These are phyloP conservation scores for Urosaurus nigricauda DNA, from an alignment of 2,797 vertebrate species.

Conservation along the genomic window DNA sequence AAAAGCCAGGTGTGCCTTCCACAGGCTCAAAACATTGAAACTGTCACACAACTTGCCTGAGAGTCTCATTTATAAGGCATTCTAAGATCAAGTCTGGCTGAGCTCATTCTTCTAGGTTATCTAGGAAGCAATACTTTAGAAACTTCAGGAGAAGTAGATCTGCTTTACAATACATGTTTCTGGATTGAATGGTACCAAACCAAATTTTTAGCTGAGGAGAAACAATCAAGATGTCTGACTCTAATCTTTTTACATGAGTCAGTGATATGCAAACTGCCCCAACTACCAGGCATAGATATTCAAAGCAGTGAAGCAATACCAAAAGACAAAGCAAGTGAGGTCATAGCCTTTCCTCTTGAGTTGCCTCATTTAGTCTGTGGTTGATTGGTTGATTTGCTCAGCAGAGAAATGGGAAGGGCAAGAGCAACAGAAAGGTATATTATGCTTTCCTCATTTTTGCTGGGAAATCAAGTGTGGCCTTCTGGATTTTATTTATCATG, in stretches of 20 bases:
- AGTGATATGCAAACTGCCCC: background rate
- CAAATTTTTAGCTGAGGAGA: background rate
- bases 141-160: background rate
- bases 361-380: background rate
- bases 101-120: background rate
- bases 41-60: accelerated
- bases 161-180: background rate
- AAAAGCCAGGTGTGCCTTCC: accelerated
- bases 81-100: background rate
- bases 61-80: accelerated
- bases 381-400: background rate
- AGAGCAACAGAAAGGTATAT: background rate
- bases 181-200: background rate
- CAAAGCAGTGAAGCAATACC: background rate
- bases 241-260: background rate
- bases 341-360: background rate
- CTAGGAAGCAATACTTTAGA: background rate
- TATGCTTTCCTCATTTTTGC: background rate
- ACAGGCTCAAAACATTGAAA: conserved; percentile 29
- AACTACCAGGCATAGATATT: background rate
- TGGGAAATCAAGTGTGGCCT: background rate
- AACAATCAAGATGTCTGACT: background rate
- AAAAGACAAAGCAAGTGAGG: background rate
- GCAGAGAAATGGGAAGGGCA: background rate
- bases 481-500: background rate